Base-by-base conservation (phyloP, 2,888 invertebrate species). In the Ophion slaviceki region DNA sequence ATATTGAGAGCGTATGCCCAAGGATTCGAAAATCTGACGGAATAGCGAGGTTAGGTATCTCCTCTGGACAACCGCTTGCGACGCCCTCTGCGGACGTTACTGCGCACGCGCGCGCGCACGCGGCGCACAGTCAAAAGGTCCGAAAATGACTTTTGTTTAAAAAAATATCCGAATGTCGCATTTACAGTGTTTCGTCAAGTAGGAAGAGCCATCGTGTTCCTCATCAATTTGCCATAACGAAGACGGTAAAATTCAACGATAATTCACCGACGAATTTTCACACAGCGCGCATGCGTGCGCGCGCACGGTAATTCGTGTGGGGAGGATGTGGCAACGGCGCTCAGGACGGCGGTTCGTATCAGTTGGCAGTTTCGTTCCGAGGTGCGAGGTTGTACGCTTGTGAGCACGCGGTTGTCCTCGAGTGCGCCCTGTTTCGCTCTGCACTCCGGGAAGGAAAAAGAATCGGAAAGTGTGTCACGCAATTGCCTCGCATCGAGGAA, bases 391-490 rank as follows among this genome's bases (percentile, higher is more conserved):
- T 78, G 70, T 40, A 59, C 45, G 67, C 36, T 57, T n/a, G 77
- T 28, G 67, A 67, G n/a, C 59, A 36, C 47, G 62, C 75, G 72
- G 80, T 59, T 66, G 3, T 78, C 36, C 62, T 62, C 70, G n/a
- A 32, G 70, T 64, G 53, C 77, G 14, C 53, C 53, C 59, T 24
- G 11, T 45, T 59, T 32, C 32, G 59, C 68, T 20, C 3, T 57
- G 24, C 36, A 36, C 20, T n/a, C 36, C 53, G 32, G 1, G 14
- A 53, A 32, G n/a, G 40, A 32, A 74, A 24, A 24, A 45, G 24
- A 62, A 17, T 70, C 47, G 68, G 62, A 82, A 85, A 85, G 85
- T 85, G 85, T 85, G 85, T 85, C 85, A 82, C 79, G 40, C 40
- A 53, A 85, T 82, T 82, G 74, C 64, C 68, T 74, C 36, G 47